These are phyloP conservation scores for Benthosema pterotum DNA, from an alignment of 2,797 vertebrate species.

Conservation along the genomic window DNA sequence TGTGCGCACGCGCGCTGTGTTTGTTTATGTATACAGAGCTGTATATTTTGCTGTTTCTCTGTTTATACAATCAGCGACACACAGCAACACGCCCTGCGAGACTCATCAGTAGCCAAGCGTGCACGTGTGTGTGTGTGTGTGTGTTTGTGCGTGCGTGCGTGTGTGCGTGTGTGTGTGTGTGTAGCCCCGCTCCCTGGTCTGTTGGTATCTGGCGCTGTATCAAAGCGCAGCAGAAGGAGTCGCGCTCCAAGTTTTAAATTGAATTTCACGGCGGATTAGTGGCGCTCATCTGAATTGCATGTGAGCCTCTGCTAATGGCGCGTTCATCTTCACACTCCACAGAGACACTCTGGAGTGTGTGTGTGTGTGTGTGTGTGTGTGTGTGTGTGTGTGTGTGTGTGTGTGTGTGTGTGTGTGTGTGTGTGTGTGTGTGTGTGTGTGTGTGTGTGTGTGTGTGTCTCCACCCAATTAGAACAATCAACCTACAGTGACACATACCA, in stretches of 20 bases:
- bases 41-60: slow-evolving; percentile 11
- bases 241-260: slow-evolving; percentile 78
- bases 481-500: slow-evolving; percentile 47
- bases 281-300: slow-evolving; percentile 76
- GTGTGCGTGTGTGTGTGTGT: too few species aligned
- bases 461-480: slow-evolving; percentile 56
- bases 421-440: slow-evolving; percentile 14
- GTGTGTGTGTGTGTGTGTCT: slow-evolving; percentile 21
- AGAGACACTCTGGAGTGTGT: slow-evolving; percentile 59
- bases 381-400: slow-evolving; percentile 16
- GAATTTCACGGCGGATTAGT: slow-evolving; percentile 81
- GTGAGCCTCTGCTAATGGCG: slow-evolving; percentile 75
- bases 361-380: slow-evolving; percentile 11
- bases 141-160: too few species aligned
- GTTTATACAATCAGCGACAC: slow-evolving; percentile 48
- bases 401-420: slow-evolving; percentile 6
- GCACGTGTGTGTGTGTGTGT: too few species aligned
- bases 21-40: slow-evolving; percentile 43
- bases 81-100: slow-evolving; percentile 7
- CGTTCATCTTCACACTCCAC: slow-evolving; percentile 68
- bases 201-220: slow-evolving; percentile 72
- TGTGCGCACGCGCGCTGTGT: background rate
- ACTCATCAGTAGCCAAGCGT: slow-evolving; percentile 31
- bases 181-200: slow-evolving; percentile 43
- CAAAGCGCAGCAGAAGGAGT: slow-evolving; percentile 66